phyloP scores from a whole-genome alignment of 2,888 invertebrate genomes.

The Drosophila rubida region DNA sequence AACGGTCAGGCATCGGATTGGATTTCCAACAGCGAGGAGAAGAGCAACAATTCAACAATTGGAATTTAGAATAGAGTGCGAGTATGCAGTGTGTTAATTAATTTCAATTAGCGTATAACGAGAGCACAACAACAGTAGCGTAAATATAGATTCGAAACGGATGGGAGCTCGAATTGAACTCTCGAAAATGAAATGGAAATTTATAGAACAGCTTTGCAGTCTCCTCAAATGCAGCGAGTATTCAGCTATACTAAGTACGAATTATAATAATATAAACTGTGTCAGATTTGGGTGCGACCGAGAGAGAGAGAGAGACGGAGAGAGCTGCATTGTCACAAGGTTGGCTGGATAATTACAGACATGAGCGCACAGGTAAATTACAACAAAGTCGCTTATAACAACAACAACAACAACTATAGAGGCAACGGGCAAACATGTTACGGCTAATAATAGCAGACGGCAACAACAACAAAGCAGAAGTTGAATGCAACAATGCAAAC shows the following conservation, averaged over 20 bases:
- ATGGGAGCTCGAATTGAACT: slow-evolving; percentile 12
- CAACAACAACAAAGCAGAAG: slow-evolving; percentile 31
- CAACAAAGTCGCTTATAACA: slow-evolving; percentile 33
- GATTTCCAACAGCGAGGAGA: slow-evolving; percentile 42
- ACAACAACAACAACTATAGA: too few relatives aligned
- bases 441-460: slow-evolving; percentile 55
- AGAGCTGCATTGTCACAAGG: slow-evolving; percentile 62
- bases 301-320: slow-evolving; percentile 13
- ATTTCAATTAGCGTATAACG: slow-evolving; percentile 77
- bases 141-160: slow-evolving; percentile 24
- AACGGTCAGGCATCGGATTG: slow-evolving; percentile 40
- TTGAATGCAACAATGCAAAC: slow-evolving; percentile 64
- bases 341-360: slow-evolving; percentile 70
- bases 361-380: slow-evolving; percentile 69
- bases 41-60: slow-evolving; percentile 6
- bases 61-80: slow-evolving; percentile 20
- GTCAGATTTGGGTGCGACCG: slow-evolving; percentile 34
- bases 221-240: background rate
- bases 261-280: slow-evolving; percentile 38
- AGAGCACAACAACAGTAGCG: slow-evolving; percentile 44
- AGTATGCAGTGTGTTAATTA: slow-evolving; percentile 71
- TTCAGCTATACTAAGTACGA: slow-evolving; percentile 7
- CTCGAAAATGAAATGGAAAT: slow-evolving; percentile 49
- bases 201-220: slow-evolving; percentile 25
- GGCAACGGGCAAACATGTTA: slow-evolving; percentile 47